Evolutionary conservation across 2,888 invertebrate genomes (phyloP).

Genomic region (Hydropsyche betteni): DNA sequence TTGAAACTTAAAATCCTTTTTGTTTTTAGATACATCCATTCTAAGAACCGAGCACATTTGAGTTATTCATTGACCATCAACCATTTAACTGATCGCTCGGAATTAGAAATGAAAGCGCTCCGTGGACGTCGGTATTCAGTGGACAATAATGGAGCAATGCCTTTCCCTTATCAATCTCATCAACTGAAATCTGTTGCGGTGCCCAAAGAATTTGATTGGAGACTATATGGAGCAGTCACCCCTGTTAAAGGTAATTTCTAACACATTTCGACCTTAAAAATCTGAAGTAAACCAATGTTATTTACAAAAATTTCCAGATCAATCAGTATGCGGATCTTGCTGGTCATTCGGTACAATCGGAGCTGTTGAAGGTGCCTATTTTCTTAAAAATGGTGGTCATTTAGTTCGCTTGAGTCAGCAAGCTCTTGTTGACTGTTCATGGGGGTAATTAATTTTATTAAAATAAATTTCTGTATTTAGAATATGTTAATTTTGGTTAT

Average conservation of each 20-base stretch:
- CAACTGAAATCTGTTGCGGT: slow-evolving; percentile 64
- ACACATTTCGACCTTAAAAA: neutral
- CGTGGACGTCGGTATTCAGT: slow-evolving; percentile 74
- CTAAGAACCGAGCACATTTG: slow-evolving; percentile 78
- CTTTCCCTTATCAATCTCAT: slow-evolving; percentile 77
- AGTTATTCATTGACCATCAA: slow-evolving; percentile 83
- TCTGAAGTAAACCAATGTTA: neutral
- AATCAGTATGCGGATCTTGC: slow-evolving; percentile 96
- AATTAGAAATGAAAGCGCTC: slow-evolving; percentile 78
- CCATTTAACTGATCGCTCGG: slow-evolving; percentile 85
- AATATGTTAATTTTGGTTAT: neutral
- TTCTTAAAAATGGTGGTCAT: slow-evolving; percentile 81
- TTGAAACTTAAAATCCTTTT: neutral
- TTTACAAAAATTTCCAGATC: slow-evolving; percentile 70
- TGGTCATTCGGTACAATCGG: slow-evolving; percentile 98
- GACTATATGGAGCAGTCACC: slow-evolving; percentile 90
- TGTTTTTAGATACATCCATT: slow-evolving; percentile 74
- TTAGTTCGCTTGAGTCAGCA: slow-evolving; percentile 89
- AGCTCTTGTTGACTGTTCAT: slow-evolving; percentile 94
- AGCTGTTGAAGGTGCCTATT: slow-evolving; percentile 90
- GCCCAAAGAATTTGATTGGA: slow-evolving; percentile 88
- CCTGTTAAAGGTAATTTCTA: slow-evolving; percentile 81
- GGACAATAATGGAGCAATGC: slow-evolving; percentile 77
- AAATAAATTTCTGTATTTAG: too few species aligned
- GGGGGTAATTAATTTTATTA: slow-evolving; percentile 69